Percentiles rank a stretch among this genome's conserved stretches.
Evolutionary conservation across 2,888 invertebrate genomes (phyloP).

Genomic region (Macrosiphum euphorbiae): DNA sequence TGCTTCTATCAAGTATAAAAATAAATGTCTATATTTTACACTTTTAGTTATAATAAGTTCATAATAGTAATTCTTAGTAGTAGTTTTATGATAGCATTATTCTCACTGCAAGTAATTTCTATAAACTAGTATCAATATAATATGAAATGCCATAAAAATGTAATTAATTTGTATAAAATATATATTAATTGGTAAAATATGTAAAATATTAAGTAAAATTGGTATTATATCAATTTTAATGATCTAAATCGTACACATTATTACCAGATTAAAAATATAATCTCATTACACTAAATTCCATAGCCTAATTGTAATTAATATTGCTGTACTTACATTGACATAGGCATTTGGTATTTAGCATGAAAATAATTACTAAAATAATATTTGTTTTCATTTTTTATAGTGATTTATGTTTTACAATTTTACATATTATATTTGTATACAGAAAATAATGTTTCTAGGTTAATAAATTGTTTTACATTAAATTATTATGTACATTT

Average conservation of each 20-base stretch:
- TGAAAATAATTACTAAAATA: constrained; percentile 18
- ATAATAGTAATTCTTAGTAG: not conserved
- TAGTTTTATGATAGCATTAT: not conserved
- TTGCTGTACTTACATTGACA: constrained; percentile 52
- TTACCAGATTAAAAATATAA: not conserved
- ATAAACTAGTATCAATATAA: not conserved
- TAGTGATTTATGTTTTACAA: not conserved
- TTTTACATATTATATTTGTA: constrained; percentile 14
- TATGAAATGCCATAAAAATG: not conserved
- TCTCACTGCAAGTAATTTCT: not conserved
- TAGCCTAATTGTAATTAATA: not conserved
- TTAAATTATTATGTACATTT: constrained; percentile 10
- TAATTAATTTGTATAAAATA: not conserved
- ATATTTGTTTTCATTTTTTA: constrained; percentile 45
- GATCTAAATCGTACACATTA: not conserved
- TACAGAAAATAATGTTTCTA: constrained; percentile 31
- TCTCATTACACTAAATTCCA: not conserved
- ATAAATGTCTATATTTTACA: constrained; percentile 10
- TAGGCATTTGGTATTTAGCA: not conserved
- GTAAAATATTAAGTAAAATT: not conserved
- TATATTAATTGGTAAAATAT: no score
- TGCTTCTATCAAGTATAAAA: not conserved
- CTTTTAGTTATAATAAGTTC: not conserved
- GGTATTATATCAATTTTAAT: not conserved
- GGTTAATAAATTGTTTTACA: constrained; percentile 25